Percentiles rank a stretch among this genome's conserved stretches.
Evolutionary conservation across 2,797 vertebrate species (phyloP).

Genomic region (Poeciliopsis gracilis): DNA sequence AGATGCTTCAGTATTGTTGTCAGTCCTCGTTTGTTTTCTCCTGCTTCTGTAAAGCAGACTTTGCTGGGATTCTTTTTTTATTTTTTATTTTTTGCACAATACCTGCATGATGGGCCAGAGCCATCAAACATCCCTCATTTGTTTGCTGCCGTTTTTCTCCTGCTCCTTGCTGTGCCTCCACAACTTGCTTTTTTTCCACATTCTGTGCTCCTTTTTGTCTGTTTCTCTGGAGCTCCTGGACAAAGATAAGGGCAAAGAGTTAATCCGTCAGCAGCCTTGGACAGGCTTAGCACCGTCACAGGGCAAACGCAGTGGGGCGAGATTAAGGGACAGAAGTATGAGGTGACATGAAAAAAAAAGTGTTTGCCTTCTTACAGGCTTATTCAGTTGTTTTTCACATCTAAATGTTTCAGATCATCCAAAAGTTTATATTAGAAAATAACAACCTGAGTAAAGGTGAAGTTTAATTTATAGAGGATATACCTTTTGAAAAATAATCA

Average conservation of each 20-base stretch:
- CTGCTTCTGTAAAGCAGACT: slow-evolving; percentile 39
- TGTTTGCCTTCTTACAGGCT: not conserved
- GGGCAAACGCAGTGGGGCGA: slow-evolving; percentile 59
- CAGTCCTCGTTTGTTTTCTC: slow-evolving; percentile 51
- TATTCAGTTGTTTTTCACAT: not conserved
- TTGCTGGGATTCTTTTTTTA: slow-evolving; percentile 44
- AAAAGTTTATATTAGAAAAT: not conserved
- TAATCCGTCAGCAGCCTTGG: slow-evolving; percentile 69
- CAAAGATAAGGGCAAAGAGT: slow-evolving; percentile 69
- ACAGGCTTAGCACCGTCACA: slow-evolving; percentile 66
- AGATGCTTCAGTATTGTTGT: slow-evolving; percentile 58
- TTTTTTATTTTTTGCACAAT: slow-evolving; percentile 43
- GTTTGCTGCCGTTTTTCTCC: slow-evolving; percentile 20
- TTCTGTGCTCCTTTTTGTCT: slow-evolving; percentile 36
- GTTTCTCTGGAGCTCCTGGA: slow-evolving; percentile 54
- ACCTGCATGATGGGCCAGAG: slow-evolving; percentile 35
- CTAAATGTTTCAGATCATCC: not conserved
- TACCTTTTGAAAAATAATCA: not conserved
- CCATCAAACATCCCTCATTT: slow-evolving; percentile 57
- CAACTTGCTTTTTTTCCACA: slow-evolving; percentile 28
- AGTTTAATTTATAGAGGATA: not conserved
- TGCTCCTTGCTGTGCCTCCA: slow-evolving; percentile 30
- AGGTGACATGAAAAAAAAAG: not conserved
- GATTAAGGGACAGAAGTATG: slow-evolving; percentile 61
- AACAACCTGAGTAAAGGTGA: not conserved